phyloP scores from a whole-genome alignment of 1,140 invertebrate genomes.

The Leucophenga varia region DNA sequence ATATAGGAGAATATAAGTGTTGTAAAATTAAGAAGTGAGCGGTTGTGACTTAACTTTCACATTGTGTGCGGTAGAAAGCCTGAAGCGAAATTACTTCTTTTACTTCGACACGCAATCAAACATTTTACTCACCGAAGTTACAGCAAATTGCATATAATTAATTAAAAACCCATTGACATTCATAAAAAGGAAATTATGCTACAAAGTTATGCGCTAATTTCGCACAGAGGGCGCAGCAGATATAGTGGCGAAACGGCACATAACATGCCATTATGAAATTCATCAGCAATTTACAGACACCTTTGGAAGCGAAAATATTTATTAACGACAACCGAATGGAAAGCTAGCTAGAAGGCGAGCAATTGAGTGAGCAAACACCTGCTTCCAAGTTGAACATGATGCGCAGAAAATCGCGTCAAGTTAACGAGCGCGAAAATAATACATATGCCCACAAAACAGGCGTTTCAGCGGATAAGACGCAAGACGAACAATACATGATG shows the following conservation, averaged over 20 bases:
- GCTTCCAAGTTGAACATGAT: slow-evolving; percentile 12
- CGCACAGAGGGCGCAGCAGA: neutral
- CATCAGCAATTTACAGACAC: slow-evolving; percentile 46
- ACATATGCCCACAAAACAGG: slow-evolving; percentile 2
- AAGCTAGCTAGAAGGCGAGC: slow-evolving; percentile 46
- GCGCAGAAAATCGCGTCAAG: neutral
- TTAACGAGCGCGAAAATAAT: slow-evolving; percentile 49
- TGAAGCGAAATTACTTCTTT: too few species aligned
- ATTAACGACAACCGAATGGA: slow-evolving; percentile 34
- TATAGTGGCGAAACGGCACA: neutral
- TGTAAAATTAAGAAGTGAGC: too few species aligned
- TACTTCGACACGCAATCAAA: too few species aligned
- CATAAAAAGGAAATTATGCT: slow-evolving; percentile 53
- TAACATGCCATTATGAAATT: slow-evolving; percentile 35
- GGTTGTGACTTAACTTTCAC: too few species aligned
- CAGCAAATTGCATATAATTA: slow-evolving; percentile 40
- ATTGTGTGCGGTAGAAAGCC: too few species aligned
- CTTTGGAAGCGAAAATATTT: slow-evolving; percentile 35
- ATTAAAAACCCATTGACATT: slow-evolving; percentile 53
- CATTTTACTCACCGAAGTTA: too few species aligned
- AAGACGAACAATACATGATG: too few species aligned
- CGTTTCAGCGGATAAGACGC: neutral
- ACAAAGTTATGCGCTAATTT: slow-evolving; percentile 26
- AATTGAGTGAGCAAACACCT: slow-evolving; percentile 19
- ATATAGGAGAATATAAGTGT: too few species aligned